Percentiles rank a stretch among this genome's conserved stretches.
Evolutionary conservation across 2,797 vertebrate species (phyloP).

Genomic region (Artibeus jamaicensis): DNA sequence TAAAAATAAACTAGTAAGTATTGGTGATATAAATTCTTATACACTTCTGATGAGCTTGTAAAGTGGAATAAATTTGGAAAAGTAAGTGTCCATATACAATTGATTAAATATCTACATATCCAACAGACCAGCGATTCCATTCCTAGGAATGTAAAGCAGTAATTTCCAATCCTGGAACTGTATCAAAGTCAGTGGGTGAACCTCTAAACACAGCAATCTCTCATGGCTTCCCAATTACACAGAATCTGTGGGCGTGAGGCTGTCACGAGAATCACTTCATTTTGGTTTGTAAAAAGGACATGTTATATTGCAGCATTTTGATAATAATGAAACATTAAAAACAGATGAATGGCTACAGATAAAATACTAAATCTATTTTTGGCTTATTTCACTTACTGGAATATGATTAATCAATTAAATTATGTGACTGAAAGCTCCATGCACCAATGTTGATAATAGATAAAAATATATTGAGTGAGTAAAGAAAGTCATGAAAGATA

Average conservation of each 20-base stretch:
- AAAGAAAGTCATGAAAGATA: neutral
- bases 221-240: neutral
- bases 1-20: neutral
- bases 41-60: neutral
- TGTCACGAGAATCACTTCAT: neutral
- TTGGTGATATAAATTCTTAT: neutral
- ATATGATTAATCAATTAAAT: neutral
- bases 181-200: neutral
- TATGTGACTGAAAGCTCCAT: neutral
- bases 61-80: neutral
- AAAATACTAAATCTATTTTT: neutral
- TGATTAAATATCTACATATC: neutral
- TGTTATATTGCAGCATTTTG: neutral
- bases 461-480: neutral
- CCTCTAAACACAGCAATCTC: neutral
- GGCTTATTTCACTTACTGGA: neutral
- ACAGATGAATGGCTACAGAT: neutral
- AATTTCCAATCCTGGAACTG: neutral
- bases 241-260: neutral
- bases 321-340: neutral
- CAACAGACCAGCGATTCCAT: neutral
- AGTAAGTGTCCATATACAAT: neutral
- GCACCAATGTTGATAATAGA: neutral
- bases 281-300: neutral
- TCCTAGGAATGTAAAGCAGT: neutral